Evolutionary conservation across 2,797 vertebrate genomes (phyloP).

Genomic region (Manis pentadactyla): DNA sequence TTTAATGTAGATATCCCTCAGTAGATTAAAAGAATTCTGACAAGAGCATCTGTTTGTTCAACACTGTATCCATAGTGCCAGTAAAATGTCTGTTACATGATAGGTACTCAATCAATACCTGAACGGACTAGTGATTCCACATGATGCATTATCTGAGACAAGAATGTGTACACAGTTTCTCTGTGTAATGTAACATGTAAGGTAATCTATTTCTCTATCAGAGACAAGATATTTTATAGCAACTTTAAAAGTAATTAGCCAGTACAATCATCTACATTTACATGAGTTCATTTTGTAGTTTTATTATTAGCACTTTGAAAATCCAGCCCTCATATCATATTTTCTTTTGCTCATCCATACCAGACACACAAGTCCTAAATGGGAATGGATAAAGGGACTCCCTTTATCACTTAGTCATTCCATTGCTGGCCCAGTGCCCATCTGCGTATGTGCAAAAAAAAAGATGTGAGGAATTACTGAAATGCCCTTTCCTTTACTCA

Average conservation of each 20-base stretch:
- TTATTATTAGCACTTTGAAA: slow-evolving; percentile 40
- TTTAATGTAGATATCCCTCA: not conserved
- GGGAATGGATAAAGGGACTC: not conserved
- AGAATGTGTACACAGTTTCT: not conserved
- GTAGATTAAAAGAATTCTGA: not conserved
- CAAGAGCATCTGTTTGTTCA: not conserved
- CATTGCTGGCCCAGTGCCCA: not conserved
- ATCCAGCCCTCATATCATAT: not conserved
- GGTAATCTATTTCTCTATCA: not conserved
- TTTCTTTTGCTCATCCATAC: not conserved
- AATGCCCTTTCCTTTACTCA: slow-evolving; percentile 31
- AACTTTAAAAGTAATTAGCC: slow-evolving; percentile 19
- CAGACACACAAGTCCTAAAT: not conserved
- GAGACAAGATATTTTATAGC: not conserved
- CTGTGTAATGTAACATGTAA: not conserved
- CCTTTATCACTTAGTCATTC: not conserved
- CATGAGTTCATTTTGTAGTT: not conserved
- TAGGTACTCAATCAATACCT: not conserved
- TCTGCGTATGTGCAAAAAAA: not conserved
- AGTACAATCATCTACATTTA: not conserved
- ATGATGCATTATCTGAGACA: not conserved
- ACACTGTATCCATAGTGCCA: not conserved
- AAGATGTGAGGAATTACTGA: not conserved
- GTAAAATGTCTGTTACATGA: not conserved
- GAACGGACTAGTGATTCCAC: not conserved